Evolutionary conservation across 1,140 invertebrate genomes (phyloP), one percentile per base, ranked within the genome.

Genomic region (Dysdera silvatica): DNA sequence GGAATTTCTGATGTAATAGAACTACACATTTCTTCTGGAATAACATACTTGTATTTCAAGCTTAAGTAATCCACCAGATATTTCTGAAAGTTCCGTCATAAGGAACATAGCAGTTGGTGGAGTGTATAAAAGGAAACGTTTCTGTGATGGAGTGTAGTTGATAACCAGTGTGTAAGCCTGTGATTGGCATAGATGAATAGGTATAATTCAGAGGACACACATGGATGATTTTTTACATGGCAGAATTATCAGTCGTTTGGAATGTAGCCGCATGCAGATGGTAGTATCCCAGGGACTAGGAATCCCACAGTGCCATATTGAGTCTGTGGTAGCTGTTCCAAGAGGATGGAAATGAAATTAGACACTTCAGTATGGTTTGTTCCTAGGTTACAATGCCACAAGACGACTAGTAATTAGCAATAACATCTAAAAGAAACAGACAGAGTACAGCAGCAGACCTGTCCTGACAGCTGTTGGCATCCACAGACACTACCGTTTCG

Each of bases 221-320:
- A 5, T 49, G 47, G 47, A 49, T 49, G 47, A 49, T 26, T 49
- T 49, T 49, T 49, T 49, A 49, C 47, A 28, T 49, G 47, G 47
- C 29, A 49, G 47, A 26, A 49, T 24, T 49, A 24, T 49, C 47
- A 28, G 47, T 4, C 47, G 47, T 12, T 28, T 49, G 47, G 20
- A 49, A 49, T 49, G 47, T 49, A 28, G 47, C 10, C 24, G 47
- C 29, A 49, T 28, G 12, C 47, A 49, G 23, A 23, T 24, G 47
- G 47, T 28, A 49, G 47, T 24, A 49, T 49, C 47, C 12, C 23
- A 49, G 12, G 47, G 29, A 49, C 12, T 49, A 28, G 47, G 47
- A 49, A 23, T 23, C 12, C 8, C 47, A 23, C 47, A 49, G 47
- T 28, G 47, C n/a, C n/a, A n/a, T n/a, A n/a, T n/a, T n/a, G n/a